Conservation (phyloP, 1,140 invertebrate genomes). For the Heliconius congener region DNA sequence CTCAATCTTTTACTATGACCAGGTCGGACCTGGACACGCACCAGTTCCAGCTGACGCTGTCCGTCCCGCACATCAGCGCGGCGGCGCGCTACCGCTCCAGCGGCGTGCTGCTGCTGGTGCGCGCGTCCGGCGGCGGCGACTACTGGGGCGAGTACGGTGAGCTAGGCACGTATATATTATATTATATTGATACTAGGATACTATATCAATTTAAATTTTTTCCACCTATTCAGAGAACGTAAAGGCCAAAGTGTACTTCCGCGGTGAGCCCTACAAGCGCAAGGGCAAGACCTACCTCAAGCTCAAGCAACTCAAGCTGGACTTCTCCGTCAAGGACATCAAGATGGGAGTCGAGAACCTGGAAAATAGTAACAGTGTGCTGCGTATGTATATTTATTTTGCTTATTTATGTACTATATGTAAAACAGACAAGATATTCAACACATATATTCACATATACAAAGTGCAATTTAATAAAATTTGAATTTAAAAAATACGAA, state of each 20-base stretch:
- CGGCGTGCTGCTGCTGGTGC: constrained; percentile 88
- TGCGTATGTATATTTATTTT: constrained; percentile 83
- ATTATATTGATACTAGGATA: background rate
- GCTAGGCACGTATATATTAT: background rate
- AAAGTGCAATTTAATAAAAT: too few relatives aligned
- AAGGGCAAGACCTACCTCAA: constrained; percentile 85
- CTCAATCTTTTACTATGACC: too few relatives aligned
- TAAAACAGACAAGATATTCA: too few relatives aligned
- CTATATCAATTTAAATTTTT: too few relatives aligned
- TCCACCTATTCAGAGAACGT: constrained; percentile 84
- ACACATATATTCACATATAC: too few relatives aligned
- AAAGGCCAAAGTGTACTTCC: constrained; percentile 91
- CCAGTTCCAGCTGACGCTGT: constrained; percentile 89
- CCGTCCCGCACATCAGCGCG: constrained; percentile 89
- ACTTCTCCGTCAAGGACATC: constrained; percentile 90
- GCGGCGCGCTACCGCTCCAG: constrained; percentile 89
- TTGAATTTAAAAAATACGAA: too few relatives aligned
- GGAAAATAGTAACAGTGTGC: constrained; percentile 88
- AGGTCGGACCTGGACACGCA: constrained; percentile 88
- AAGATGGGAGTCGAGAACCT: constrained; percentile 92
- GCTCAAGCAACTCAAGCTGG: constrained; percentile 89
- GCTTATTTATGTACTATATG: background rate
- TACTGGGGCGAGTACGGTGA: constrained; percentile 93
- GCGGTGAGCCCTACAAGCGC: constrained; percentile 83
- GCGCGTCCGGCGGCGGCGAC: constrained; percentile 90